These are phyloP conservation scores for Xenopus petersii DNA, from an alignment of 2,797 vertebrate species.

Conservation along the genomic window DNA sequence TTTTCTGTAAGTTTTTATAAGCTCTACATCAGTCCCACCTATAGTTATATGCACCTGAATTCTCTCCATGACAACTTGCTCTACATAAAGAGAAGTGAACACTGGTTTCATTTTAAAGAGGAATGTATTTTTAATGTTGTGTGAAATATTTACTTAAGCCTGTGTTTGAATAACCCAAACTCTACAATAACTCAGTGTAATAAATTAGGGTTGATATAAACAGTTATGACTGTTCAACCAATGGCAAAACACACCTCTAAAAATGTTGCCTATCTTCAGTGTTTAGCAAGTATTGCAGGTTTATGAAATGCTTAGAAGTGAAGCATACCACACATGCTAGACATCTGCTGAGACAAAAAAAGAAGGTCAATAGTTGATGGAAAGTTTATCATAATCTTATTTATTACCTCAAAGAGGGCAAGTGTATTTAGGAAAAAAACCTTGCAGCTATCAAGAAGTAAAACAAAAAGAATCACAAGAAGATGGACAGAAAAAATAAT, in stretches of 20 bases:
- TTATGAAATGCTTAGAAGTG: background rate
- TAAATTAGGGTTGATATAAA: no score
- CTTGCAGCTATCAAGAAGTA: no score
- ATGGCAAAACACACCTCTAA: slow-evolving; percentile 4
- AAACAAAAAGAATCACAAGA: no score
- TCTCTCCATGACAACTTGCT: background rate
- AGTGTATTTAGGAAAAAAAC: no score
- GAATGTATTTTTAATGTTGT: background rate
- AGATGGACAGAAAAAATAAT: no score
- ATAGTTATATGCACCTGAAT: background rate
- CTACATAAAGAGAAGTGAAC: background rate
- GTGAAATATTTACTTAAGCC: slow-evolving; percentile 3
- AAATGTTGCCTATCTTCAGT: background rate
- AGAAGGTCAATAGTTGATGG: no score
- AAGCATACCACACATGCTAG: slow-evolving; percentile 23
- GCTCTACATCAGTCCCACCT: background rate
- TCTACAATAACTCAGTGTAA: background rate
- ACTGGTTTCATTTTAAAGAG: background rate
- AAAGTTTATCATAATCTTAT: no score
- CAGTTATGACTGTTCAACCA: background rate
- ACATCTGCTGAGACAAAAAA: slow-evolving; percentile 15
- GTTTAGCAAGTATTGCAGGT: background rate
- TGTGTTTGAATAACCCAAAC: background rate
- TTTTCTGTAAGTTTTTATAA: no score
- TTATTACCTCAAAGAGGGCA: no score